Evolutionary conservation across 1,140 invertebrate genomes (phyloP).

Genomic region (Conopomorpha cramerella): DNA sequence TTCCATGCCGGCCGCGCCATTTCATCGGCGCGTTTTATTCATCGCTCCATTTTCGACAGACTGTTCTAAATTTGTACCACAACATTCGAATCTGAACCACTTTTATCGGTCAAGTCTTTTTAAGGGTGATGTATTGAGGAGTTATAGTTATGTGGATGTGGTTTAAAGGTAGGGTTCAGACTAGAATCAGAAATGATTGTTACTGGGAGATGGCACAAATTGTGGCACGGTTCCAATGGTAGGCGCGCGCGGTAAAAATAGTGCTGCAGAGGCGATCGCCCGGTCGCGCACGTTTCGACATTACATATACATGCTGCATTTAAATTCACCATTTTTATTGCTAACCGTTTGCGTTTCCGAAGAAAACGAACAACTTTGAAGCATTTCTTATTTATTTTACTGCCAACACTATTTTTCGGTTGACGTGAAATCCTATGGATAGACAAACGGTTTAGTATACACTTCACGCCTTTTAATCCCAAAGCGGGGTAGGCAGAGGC

Average conservation of each 20-base stretch:
- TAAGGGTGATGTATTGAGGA: constrained; percentile 13
- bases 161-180: constrained; percentile 26
- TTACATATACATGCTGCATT: no score
- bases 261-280: constrained; percentile 45
- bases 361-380: no score
- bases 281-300: constrained; percentile 19
- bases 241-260: constrained; percentile 36
- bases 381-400: no score
- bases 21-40: constrained; percentile 33
- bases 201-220: constrained; percentile 30
- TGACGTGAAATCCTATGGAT: no score
- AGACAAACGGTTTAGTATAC: no score
- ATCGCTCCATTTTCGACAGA: constrained; percentile 45
- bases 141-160: constrained; percentile 20
- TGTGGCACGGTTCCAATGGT: constrained; percentile 44
- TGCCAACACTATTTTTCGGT: no score
- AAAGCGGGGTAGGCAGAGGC: no score
- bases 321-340: no score
- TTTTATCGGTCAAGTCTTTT: not conserved
- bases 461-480: no score
- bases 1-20: constrained; percentile 48
- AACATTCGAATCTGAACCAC: not conserved
- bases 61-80: constrained; percentile 17
- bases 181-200: constrained; percentile 38
- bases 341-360: no score